Conservation (phyloP, 2,888 invertebrate genomes). For the Ectemnius cavifrons region DNA sequence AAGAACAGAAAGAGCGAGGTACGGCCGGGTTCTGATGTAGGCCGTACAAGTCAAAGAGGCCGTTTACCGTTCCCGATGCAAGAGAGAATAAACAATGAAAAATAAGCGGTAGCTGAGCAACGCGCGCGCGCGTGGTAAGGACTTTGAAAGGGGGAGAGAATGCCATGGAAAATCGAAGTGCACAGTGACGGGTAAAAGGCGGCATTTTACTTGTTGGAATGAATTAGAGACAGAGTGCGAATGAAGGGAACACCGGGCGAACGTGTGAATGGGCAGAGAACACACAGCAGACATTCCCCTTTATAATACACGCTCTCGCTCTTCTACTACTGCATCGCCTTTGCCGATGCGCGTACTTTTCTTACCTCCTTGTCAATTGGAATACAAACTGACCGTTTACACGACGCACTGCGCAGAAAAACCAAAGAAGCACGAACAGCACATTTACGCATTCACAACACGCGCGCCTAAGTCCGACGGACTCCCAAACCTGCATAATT, state of each 20-base stretch:
- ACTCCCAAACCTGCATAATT: too few relatives aligned
- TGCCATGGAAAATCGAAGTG: slow-evolving; percentile 18
- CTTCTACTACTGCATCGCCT: slow-evolving; percentile 10
- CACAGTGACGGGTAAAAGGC: slow-evolving; percentile 37
- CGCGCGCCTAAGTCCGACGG: too few relatives aligned
- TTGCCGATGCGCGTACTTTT: slow-evolving; percentile 6
- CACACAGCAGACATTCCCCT: slow-evolving; percentile 31
- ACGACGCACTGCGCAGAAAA: too few relatives aligned
- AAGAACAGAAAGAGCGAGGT: background rate
- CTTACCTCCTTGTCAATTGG: slow-evolving; percentile 38
- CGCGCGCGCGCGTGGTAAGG: background rate
- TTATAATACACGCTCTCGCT: slow-evolving; percentile 38
- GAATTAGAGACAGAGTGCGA: slow-evolving; percentile 61
- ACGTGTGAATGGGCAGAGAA: slow-evolving; percentile 54
- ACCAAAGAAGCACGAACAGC: background rate
- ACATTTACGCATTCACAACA: too few relatives aligned
- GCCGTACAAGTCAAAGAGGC: background rate
- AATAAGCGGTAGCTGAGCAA: slow-evolving; percentile 54
- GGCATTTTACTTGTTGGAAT: slow-evolving; percentile 30
- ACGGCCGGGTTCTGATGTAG: background rate
- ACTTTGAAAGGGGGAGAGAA: background rate
- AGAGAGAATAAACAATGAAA: slow-evolving; percentile 42
- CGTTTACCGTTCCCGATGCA: slow-evolving; percentile 27
- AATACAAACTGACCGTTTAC: slow-evolving; percentile 29
- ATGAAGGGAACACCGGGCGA: slow-evolving; percentile 50